Evolutionary conservation across 1,140 invertebrate genomes (phyloP).

Genomic region (Eupeodes corollae): DNA sequence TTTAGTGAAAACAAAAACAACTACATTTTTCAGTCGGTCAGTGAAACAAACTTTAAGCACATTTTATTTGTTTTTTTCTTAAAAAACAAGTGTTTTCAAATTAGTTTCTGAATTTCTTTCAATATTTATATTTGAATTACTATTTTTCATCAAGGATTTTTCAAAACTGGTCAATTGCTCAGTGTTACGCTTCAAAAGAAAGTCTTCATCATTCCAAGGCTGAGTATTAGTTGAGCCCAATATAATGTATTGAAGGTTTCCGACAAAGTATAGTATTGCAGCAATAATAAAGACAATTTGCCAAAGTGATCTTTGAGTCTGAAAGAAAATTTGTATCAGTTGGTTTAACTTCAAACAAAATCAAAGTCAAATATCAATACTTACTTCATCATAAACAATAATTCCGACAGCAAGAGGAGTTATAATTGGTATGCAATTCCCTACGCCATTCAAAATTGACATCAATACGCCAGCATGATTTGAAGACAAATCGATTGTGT

Average conservation of each 20-base stretch:
- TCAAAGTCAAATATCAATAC: slow-evolving; percentile 5
- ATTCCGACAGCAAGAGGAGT: slow-evolving; percentile 52
- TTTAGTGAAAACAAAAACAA: too few species aligned
- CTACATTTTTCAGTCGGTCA: too few species aligned
- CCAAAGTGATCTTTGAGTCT: slow-evolving; percentile 45
- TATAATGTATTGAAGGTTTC: slow-evolving; percentile 56
- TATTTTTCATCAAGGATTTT: too few species aligned
- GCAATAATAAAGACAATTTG: slow-evolving; percentile 65
- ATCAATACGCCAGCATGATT: slow-evolving; percentile 61
- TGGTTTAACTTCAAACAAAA: too few species aligned
- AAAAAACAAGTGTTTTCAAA: too few species aligned
- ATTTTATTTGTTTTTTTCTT: too few species aligned
- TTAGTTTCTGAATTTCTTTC: too few species aligned
- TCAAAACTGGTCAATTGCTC: too few species aligned
- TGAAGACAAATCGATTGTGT: slow-evolving; percentile 64
- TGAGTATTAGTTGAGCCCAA: slow-evolving; percentile 52
- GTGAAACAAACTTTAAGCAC: too few species aligned
- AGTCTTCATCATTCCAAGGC: slow-evolving; percentile 48
- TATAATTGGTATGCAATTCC: slow-evolving; percentile 61
- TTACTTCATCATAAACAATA: slow-evolving; percentile 53
- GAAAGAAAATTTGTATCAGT: too few species aligned
- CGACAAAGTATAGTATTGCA: slow-evolving; percentile 53
- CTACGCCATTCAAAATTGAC: slow-evolving; percentile 61
- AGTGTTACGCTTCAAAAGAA: too few species aligned
- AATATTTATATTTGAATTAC: too few species aligned